These are phyloP conservation scores for Neocloeon triangulifer DNA, from an alignment of 1,140 invertebrate species.

Conservation along the genomic window DNA sequence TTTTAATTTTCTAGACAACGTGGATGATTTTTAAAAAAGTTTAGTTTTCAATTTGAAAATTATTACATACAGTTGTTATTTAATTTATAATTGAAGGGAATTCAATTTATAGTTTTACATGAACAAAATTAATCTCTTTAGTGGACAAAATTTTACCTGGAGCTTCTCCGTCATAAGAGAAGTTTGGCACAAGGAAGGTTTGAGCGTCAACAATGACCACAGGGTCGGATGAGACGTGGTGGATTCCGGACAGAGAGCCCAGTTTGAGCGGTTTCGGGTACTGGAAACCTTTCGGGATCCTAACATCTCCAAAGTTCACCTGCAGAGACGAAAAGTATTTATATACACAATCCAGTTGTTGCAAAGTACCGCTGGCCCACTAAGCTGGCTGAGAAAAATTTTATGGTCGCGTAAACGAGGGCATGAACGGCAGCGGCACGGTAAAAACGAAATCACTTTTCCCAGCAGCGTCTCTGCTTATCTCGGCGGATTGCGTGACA, in stretches of 20 bases:
- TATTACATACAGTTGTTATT: no score
- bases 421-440: no score
- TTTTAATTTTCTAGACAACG: no score
- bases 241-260: slow-evolving; percentile 46
- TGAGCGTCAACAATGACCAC: slow-evolving; percentile 77
- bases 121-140: no score
- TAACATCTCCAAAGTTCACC: slow-evolving; percentile 79
- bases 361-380: not conserved
- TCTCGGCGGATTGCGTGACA: no score
- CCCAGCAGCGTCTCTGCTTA: no score
- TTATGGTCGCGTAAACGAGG: no score
- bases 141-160: slow-evolving; percentile 60
- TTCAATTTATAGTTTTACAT: no score
- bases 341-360: not conserved
- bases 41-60: slow-evolving; percentile 2
- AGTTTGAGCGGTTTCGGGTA: slow-evolving; percentile 65
- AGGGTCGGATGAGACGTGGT: slow-evolving; percentile 60
- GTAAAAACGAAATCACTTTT: no score
- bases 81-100: no score
- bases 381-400: no score
- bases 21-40: slow-evolving; percentile 1
- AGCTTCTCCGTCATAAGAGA: slow-evolving; percentile 72
- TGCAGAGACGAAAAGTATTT: slow-evolving; percentile 15
- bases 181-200: slow-evolving; percentile 64
- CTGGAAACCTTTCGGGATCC: slow-evolving; percentile 51